A percentile compares a stretch with the other conserved stretches of the same genome.
Evolutionary conservation across 2,888 invertebrate species (phyloP).

Genomic region (Noctua pronuba): DNA sequence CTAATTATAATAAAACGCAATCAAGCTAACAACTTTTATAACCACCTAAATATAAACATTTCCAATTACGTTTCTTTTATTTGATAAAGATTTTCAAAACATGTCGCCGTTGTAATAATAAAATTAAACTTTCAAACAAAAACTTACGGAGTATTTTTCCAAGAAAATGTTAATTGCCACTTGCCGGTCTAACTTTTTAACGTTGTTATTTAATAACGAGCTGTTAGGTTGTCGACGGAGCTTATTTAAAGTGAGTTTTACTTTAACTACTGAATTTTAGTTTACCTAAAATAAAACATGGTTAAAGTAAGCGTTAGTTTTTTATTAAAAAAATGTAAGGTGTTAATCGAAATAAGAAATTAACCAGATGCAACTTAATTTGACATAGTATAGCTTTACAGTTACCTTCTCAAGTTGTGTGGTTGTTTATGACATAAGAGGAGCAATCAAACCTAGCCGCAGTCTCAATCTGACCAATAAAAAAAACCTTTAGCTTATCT

Average conservation of each 20-base stretch:
- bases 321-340: background rate
- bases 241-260: conserved; percentile 53
- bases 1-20: conserved; percentile 7
- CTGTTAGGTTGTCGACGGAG: conserved; percentile 48
- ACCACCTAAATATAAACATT: conserved; percentile 19
- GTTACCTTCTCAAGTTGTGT: background rate
- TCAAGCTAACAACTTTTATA: background rate
- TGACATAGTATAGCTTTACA: background rate
- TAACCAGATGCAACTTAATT: background rate
- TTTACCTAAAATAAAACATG: conserved; percentile 20
- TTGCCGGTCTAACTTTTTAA: conserved; percentile 54
- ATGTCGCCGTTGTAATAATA: conserved; percentile 26
- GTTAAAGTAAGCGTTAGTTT: background rate
- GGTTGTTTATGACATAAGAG: too few species aligned
- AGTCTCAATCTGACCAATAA: too few species aligned
- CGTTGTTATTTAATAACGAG: conserved; percentile 63
- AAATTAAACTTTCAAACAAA: conserved; percentile 43
- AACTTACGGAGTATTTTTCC: conserved; percentile 43
- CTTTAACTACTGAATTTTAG: conserved; percentile 48
- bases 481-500: too few species aligned
- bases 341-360: background rate
- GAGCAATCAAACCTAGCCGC: too few species aligned
- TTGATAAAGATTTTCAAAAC: conserved; percentile 17
- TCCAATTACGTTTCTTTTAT: conserved; percentile 12
- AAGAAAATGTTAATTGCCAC: conserved; percentile 63